Conservation (phyloP, 2,113 vertebrate genomes). For the Mesitornis unicolor region DNA sequence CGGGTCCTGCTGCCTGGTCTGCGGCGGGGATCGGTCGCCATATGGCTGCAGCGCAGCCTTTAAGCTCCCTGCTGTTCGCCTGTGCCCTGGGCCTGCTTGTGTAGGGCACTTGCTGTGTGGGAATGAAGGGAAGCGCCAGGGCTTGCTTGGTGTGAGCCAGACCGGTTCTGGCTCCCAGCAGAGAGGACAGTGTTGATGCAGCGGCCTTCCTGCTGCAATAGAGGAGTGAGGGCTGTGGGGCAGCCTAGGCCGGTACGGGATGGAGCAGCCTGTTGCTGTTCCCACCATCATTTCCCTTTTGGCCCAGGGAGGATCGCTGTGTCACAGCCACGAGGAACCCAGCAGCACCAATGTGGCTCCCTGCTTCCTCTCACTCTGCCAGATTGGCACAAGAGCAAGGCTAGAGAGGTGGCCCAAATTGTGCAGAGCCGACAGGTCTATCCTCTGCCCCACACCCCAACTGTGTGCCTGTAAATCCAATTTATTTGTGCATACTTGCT, state of each 20-base stretch:
- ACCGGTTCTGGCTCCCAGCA: accelerated
- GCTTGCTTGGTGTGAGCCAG: neutral
- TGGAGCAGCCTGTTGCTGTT: neutral
- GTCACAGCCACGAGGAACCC: accelerated
- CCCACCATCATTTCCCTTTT: neutral
- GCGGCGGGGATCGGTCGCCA: accelerated
- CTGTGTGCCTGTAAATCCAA: accelerated
- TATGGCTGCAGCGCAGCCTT: neutral
- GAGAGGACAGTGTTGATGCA: accelerated
- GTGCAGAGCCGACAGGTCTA: neutral
- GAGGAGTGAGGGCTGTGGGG: neutral
- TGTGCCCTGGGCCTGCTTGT: neutral
- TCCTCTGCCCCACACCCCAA: neutral
- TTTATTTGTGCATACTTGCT: neutral
- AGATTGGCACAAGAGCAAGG: neutral
- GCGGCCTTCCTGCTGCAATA: neutral
- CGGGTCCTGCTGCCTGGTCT: neutral
- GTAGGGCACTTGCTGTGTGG: neutral
- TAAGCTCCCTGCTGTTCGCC: neutral
- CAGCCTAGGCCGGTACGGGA: neutral
- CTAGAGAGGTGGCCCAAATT: neutral
- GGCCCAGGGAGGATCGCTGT: neutral
- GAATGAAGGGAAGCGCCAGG: neutral
- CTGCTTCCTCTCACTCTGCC: neutral
- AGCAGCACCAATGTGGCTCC: accelerated